Evolutionary conservation across 1,140 invertebrate genomes (phyloP).

Genomic region (Araneus ventricosus): DNA sequence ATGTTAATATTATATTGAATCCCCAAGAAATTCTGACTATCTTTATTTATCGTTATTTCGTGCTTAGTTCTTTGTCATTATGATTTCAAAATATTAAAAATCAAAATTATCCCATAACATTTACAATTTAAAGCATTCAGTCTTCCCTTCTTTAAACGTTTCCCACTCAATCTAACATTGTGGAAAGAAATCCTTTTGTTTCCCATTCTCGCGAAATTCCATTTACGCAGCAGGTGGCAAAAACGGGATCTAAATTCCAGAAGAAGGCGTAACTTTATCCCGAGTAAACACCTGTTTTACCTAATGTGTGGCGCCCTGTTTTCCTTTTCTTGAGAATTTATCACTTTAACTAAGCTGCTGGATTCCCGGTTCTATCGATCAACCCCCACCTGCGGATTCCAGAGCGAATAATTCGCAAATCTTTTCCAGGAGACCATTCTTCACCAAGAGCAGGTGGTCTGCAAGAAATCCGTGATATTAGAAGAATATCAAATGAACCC

Average conservation of each 20-base stretch:
- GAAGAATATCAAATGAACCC: conserved; percentile 70
- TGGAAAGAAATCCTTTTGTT: background rate
- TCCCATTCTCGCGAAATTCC: background rate
- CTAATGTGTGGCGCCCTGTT: conserved; percentile 53
- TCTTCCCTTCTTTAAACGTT: background rate
- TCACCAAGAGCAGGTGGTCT: conserved; percentile 64
- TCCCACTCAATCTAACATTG: background rate
- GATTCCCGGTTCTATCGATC: conserved; percentile 40
- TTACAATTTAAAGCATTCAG: background rate
- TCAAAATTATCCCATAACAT: background rate
- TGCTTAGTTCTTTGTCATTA: background rate
- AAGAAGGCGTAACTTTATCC: conserved; percentile 50
- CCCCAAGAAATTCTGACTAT: no score
- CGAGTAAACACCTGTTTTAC: conserved; percentile 67
- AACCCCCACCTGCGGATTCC: conserved; percentile 64
- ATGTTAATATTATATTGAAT: no score
- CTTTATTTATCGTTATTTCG: no score
- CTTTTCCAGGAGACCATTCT: conserved; percentile 53
- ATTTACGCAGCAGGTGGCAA: conserved; percentile 62
- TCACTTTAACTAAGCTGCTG: conserved; percentile 72
- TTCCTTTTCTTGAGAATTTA: conserved; percentile 66
- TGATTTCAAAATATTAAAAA: background rate
- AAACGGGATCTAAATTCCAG: conserved; percentile 45
- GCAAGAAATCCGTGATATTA: conserved; percentile 65
- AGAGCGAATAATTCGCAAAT: conserved; percentile 65